Evolutionary conservation across 2,797 vertebrate species (phyloP).

Genomic region (Argentina silus): DNA sequence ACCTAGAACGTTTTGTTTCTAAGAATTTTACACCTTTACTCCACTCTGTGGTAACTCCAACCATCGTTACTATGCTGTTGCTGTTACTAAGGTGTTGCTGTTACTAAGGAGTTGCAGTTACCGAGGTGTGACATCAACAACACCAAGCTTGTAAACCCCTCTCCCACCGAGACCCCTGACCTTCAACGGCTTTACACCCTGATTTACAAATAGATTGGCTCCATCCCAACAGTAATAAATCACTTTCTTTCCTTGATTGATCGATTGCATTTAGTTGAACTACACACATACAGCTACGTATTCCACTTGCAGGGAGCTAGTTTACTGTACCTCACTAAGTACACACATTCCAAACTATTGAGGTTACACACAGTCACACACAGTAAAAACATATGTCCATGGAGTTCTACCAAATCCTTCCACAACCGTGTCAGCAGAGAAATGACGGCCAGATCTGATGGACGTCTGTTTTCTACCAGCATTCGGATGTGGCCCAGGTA

Average conservation of each 20-base stretch:
- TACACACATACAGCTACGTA: background rate
- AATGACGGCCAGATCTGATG: too few relatives aligned
- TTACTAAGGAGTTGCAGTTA: conserved; percentile 3
- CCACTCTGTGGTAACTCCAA: conserved; percentile 1
- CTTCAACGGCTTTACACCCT: conserved; percentile 66
- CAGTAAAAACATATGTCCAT: too few relatives aligned
- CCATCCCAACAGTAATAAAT: conserved; percentile 48
- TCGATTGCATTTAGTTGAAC: conserved; percentile 30
- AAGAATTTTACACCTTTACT: too few relatives aligned
- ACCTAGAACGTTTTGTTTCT: too few relatives aligned
- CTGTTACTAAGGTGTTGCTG: background rate
- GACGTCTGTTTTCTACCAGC: too few relatives aligned
- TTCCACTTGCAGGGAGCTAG: background rate
- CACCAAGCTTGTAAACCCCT: conserved; percentile 50
- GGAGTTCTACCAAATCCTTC: too few relatives aligned
- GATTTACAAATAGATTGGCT: conserved; percentile 69
- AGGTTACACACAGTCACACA: too few relatives aligned
- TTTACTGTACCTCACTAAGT: background rate
- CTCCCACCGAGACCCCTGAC: conserved; percentile 56
- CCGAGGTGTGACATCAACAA: conserved; percentile 24
- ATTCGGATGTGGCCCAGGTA: too few relatives aligned
- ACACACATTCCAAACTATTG: background rate
- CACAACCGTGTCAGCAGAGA: too few relatives aligned
- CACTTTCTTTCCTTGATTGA: conserved; percentile 53
- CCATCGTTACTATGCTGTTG: conserved; percentile 24